These are phyloP conservation scores for Drosophila aff. DNA, from an alignment of 1,140 invertebrate genomes.

Conservation along the genomic window DNA sequence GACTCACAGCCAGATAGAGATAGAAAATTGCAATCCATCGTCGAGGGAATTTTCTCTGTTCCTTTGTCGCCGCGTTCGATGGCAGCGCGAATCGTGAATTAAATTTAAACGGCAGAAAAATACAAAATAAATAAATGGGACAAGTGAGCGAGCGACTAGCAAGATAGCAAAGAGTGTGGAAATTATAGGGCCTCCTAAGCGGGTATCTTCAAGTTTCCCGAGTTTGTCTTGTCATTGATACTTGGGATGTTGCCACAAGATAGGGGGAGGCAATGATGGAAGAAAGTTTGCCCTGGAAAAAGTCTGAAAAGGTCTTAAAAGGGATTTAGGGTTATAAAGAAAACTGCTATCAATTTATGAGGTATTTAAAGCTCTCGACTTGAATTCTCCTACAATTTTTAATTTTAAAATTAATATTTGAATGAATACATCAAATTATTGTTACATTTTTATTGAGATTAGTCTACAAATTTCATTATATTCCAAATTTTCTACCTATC, in stretches of 20 bases:
- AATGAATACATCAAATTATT: not conserved
- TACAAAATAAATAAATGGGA: conserved; percentile 83
- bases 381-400: no score
- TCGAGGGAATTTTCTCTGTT: conserved; percentile 52
- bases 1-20: conserved; percentile 17
- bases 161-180: conserved; percentile 48
- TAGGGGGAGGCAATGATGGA: not conserved
- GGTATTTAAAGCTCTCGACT: no score
- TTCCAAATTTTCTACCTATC: not conserved
- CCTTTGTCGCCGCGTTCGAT: conserved; percentile 52
- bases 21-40: conserved; percentile 57
- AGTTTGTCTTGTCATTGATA: conserved; percentile 59
- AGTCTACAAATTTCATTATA: not conserved
- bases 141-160: conserved; percentile 65
- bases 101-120: conserved; percentile 79
- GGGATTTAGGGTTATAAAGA: no score
- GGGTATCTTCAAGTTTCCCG: conserved; percentile 30
- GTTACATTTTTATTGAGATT: not conserved
- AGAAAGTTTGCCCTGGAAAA: conserved; percentile 24
- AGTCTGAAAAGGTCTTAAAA: not conserved
- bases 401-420: not conserved
- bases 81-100: conserved; percentile 73
- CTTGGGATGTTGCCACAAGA: conserved; percentile 7
- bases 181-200: conserved; percentile 73
- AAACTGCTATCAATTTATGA: not conserved